Evolutionary conservation across 2,888 invertebrate species (phyloP).

Genomic region (Archaeoteleia sp.): DNA sequence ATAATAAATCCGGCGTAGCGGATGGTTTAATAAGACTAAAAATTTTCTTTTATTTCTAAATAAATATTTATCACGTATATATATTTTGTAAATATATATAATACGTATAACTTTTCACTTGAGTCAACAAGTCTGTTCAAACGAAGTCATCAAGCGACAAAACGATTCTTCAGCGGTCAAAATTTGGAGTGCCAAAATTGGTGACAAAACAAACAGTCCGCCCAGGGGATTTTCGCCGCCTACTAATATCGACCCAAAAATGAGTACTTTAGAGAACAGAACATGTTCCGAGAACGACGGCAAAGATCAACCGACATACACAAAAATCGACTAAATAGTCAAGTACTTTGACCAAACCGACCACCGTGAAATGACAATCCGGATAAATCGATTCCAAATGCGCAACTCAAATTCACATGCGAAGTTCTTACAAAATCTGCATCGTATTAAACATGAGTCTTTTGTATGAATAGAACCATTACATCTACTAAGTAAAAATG

Average conservation of each 20-base stretch:
- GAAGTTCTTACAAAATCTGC: too few relatives aligned
- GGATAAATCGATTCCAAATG: constrained; percentile 15
- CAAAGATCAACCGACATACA: constrained; percentile 41
- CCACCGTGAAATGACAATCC: constrained; percentile 47
- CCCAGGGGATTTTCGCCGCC: constrained; percentile 40
- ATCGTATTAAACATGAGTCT: too few relatives aligned
- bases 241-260: constrained; percentile 46
- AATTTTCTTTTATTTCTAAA: too few relatives aligned
- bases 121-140: not conserved
- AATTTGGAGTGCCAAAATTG: constrained; percentile 56
- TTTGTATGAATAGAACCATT: too few relatives aligned
- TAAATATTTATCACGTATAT: too few relatives aligned
- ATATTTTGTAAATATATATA: too few relatives aligned
- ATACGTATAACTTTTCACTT: too few relatives aligned
- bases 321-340: constrained; percentile 40
- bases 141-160: constrained; percentile 38
- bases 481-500: too few relatives aligned
- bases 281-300: constrained; percentile 45
- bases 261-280: constrained; percentile 44
- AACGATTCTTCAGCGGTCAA: constrained; percentile 32
- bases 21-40: too few relatives aligned
- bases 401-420: constrained; percentile 2
- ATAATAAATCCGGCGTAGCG: too few relatives aligned
- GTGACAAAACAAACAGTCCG: constrained; percentile 56
- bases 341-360: constrained; percentile 33